Evolutionary conservation across 2,888 invertebrate species (phyloP).

Genomic region (Mimas tiliae): DNA sequence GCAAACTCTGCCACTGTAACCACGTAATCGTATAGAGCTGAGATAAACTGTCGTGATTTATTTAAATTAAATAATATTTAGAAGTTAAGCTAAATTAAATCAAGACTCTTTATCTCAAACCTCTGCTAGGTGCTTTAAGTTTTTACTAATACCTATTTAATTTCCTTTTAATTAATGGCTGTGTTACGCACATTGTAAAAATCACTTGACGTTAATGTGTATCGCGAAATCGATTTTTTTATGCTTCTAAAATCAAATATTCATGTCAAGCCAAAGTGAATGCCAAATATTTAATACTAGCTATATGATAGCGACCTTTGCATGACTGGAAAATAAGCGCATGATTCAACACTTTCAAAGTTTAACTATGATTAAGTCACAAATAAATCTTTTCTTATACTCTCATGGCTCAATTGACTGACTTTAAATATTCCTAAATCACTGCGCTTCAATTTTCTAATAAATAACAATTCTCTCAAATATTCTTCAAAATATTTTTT

Average conservation of each 20-base stretch:
- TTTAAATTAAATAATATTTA: slow-evolving; percentile 16
- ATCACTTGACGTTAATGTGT: slow-evolving; percentile 7
- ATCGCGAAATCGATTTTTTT: not conserved
- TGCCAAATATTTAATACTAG: slow-evolving; percentile 66
- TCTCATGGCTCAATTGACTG: slow-evolving; percentile 34
- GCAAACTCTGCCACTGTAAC: not conserved
- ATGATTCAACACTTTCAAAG: not conserved
- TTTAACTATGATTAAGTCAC: not conserved
- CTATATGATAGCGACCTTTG: slow-evolving; percentile 7
- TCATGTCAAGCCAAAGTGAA: slow-evolving; percentile 63
- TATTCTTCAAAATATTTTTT: slow-evolving; percentile 9
- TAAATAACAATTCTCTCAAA: not conserved
- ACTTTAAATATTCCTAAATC: slow-evolving; percentile 34
- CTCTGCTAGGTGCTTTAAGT: slow-evolving; percentile 5
- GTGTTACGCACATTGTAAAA: slow-evolving; percentile 22
- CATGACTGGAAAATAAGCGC: not conserved
- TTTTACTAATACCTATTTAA: slow-evolving; percentile 7
- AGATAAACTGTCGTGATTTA: slow-evolving; percentile 13
- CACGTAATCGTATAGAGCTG: not conserved
- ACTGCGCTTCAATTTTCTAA: slow-evolving; percentile 28
- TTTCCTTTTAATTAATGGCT: slow-evolving; percentile 20
- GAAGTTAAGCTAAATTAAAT: slow-evolving; percentile 8
- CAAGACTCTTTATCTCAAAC: slow-evolving; percentile 15
- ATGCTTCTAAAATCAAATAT: slow-evolving; percentile 24
- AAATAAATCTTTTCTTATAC: slow-evolving; percentile 9